phyloP scores from a whole-genome alignment of 1,140 invertebrate species.

The Alviniconcha marisindica region DNA sequence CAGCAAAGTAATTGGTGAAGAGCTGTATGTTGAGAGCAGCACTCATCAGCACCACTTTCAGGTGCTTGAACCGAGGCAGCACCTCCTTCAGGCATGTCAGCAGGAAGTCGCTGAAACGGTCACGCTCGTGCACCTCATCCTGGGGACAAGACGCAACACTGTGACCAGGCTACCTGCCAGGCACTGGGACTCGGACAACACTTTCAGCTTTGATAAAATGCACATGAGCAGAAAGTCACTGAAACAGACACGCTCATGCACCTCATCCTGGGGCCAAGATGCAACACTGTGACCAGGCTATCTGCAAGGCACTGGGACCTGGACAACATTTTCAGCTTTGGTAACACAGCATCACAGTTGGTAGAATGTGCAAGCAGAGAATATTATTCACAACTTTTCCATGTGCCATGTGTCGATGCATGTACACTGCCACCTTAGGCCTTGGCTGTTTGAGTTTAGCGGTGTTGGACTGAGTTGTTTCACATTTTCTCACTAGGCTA shows the following conservation, averaged over 20 bases:
- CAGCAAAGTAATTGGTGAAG: conserved; percentile 92
- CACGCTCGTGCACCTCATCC: conserved; percentile 97
- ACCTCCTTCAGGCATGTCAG: conserved; percentile 89
- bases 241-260: conserved; percentile 95
- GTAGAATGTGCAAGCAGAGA: not conserved
- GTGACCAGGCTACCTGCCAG: no score
- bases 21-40: conserved; percentile 87
- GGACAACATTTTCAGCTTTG: conserved; percentile 85
- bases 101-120: conserved; percentile 94
- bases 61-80: conserved; percentile 82
- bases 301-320: no score
- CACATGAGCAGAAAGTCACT: conserved; percentile 94
- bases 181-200: conserved; percentile 80
- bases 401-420: no score
- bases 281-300: no score
- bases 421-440: no score
- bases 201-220: conserved; percentile 85
- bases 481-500: no score
- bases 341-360: conserved; percentile 72
- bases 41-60: conserved; percentile 96
- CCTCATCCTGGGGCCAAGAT: conserved; percentile 86
- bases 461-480: no score
- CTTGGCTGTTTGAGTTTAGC: no score
- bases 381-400: no score
- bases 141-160: conserved; percentile 75